Percentiles rank a stretch among this genome's conserved stretches.
phyloP scores from a whole-genome alignment of 2,888 invertebrate genomes.

The Nephrotoma guestfalica region DNA sequence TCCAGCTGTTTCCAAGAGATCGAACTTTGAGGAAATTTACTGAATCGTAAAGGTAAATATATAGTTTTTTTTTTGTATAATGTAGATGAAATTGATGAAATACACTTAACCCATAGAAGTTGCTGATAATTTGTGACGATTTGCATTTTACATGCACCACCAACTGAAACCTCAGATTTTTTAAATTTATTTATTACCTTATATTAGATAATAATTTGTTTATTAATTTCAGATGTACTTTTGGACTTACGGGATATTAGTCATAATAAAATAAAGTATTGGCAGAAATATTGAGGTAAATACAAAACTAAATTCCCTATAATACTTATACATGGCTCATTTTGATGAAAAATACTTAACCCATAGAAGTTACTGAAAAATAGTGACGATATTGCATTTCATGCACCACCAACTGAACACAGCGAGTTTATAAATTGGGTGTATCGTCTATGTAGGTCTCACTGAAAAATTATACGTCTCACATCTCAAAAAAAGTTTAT shows the following conservation, averaged over 20 bases:
- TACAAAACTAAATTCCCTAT: not conserved
- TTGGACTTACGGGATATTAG: no score
- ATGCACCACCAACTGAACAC: not conserved
- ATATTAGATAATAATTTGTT: no score
- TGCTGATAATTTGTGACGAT: not conserved
- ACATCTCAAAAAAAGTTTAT: no score
- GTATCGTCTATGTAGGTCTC: no score
- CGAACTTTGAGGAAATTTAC: no score
- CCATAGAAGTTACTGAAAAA: not conserved
- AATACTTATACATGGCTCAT: not conserved
- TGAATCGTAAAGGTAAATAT: no score
- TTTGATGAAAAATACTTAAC: not conserved
- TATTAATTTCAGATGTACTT: no score
- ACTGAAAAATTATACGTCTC: no score
- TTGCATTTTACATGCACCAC: not conserved
- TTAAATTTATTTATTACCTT: no score
- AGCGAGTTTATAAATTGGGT: not conserved
- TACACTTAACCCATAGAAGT: not conserved
- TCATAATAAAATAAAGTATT: not conserved
- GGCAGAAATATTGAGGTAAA: not conserved
- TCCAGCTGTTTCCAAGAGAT: no score
- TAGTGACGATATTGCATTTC: not conserved
- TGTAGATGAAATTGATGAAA: not conserved
- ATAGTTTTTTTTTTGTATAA: not conserved
- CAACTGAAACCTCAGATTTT: no score